These are phyloP conservation scores for Corythornis madagascariensis DNA, from an alignment of 2,113 vertebrate species.

Conservation along the genomic window DNA sequence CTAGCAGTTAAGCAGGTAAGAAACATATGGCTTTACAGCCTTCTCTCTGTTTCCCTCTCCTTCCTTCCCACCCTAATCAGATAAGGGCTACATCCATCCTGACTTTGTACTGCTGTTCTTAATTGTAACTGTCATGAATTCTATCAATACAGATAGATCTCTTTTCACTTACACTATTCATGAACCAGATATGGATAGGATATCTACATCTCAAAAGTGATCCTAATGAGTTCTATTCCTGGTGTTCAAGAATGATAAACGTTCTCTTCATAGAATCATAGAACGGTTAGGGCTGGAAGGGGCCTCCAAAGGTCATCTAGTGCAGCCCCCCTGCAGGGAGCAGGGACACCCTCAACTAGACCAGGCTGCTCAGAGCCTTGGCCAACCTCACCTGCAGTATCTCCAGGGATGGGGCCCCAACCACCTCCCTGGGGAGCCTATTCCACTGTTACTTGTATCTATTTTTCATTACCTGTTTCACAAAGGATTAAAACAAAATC, in stretches of 20 bases:
- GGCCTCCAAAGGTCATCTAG: too few species aligned
- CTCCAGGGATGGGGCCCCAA: too few species aligned
- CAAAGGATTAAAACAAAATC: background rate
- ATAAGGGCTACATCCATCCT: background rate
- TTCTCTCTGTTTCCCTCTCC: background rate
- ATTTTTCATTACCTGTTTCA: background rate
- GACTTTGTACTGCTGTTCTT: background rate
- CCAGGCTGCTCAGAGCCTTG: too few species aligned
- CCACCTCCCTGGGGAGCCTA: too few species aligned
- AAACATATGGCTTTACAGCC: background rate
- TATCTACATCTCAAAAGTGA: background rate
- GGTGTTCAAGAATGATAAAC: background rate
- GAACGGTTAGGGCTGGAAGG: too few species aligned
- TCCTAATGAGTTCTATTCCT: background rate
- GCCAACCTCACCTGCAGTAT: too few species aligned
- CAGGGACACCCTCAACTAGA: too few species aligned
- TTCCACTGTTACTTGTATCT: background rate
- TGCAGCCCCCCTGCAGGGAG: too few species aligned
- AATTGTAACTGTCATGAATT: background rate
- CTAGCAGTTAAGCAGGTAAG: background rate
- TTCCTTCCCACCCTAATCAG: background rate
- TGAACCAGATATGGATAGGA: background rate
- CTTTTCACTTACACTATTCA: background rate
- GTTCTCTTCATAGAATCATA: background rate
- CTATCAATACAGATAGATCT: background rate